Conservation (phyloP, 2,113 vertebrate species). For the Oxygymnocypris stewartii region DNA sequence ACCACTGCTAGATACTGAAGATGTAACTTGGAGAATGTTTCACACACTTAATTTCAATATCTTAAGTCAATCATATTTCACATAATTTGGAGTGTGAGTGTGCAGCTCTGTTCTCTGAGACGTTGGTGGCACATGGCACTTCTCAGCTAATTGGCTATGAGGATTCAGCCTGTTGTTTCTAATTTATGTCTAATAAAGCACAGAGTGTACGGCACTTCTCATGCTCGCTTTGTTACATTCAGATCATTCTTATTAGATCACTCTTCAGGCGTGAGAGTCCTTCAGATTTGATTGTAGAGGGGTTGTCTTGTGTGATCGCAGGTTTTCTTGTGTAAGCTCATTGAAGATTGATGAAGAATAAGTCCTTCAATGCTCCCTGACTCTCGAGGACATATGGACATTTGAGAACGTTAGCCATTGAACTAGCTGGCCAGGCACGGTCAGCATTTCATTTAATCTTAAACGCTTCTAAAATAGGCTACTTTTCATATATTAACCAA, state of each 20-base stretch:
- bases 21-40: not conserved
- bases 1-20: not conserved
- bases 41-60: constrained; percentile 14
- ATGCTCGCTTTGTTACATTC: constrained; percentile 30
- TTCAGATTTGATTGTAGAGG: constrained; percentile 34
- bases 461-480: constrained; percentile 19
- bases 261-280: constrained; percentile 24
- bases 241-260: constrained; percentile 40
- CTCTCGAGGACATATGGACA: constrained; percentile 10
- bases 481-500: constrained; percentile 40
- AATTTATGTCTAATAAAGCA: constrained; percentile 53
- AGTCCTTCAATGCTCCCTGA: not conserved
- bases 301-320: not conserved
- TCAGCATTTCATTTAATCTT: constrained; percentile 23
- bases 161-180: constrained; percentile 14
- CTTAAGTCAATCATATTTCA: not conserved
- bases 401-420: not conserved
- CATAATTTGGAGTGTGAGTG: not conserved
- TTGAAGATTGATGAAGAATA: constrained; percentile 26
- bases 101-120: not conserved
- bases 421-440: not conserved
- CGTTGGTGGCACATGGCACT: not conserved
- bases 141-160: constrained; percentile 23
- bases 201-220: constrained; percentile 6
- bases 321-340: constrained; percentile 24